Conservation (phyloP, 2,888 invertebrate genomes). For the Leucozona laternaria region DNA sequence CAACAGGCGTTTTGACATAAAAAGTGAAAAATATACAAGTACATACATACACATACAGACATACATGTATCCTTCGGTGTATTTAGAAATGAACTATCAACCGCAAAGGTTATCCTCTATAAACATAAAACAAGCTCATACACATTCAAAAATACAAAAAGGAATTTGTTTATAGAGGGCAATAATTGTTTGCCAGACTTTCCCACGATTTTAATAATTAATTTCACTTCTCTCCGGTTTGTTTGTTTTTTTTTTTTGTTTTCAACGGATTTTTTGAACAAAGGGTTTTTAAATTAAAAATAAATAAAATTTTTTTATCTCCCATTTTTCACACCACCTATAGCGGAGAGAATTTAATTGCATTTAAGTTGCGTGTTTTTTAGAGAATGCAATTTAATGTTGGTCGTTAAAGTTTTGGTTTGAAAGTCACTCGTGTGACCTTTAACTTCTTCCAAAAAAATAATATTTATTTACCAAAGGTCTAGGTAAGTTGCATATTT, state of each 20-base stretch:
- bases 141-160: not conserved
- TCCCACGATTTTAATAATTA: not conserved
- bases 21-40: not conserved
- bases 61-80: not conserved
- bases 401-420: not conserved
- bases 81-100: not conserved
- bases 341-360: not conserved
- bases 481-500: conserved; percentile 3
- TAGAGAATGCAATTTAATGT: conserved; percentile 13
- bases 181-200: not conserved
- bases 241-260: not conserved
- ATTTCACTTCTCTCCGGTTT: not conserved
- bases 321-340: not conserved
- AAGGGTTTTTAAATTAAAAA: not conserved
- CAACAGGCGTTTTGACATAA: conserved; percentile 32
- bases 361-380: conserved; percentile 4
- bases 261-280: not conserved
- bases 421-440: conserved; percentile 28
- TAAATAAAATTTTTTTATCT: conserved; percentile 9
- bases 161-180: not conserved
- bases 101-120: conserved; percentile 36
- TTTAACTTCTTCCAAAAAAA: not conserved
- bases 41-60: too few relatives aligned
- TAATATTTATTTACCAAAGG: conserved; percentile 2
- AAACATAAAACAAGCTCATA: not conserved